A percentile compares a stretch with the other conserved stretches of the same genome.
Evolutionary conservation across 2,113 vertebrate species (phyloP).

Genomic region (Peromyscus californicus): DNA sequence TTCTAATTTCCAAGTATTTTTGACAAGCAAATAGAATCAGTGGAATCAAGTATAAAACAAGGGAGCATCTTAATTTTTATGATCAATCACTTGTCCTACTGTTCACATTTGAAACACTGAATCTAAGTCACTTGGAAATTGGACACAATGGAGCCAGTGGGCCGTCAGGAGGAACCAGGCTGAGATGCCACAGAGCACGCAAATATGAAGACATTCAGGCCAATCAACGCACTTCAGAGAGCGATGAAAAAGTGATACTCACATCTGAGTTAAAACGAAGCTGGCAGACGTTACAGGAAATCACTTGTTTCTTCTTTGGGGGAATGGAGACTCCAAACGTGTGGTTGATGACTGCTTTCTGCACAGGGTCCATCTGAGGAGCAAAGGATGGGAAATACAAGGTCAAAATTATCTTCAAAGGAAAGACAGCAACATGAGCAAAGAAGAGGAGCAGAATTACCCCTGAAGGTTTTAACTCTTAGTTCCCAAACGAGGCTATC

Average conservation of each 20-base stretch:
- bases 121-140: background rate
- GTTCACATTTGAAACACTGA: background rate
- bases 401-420: constrained; percentile 73
- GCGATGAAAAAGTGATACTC: constrained; percentile 86
- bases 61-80: background rate
- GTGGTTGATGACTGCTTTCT: constrained; percentile 99
- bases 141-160: background rate
- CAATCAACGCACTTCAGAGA: constrained; percentile 50
- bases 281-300: constrained; percentile 97
- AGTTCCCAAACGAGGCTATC: background rate
- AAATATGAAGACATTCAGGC: constrained; percentile 51
- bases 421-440: background rate
- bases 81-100: background rate
- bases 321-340: constrained; percentile 97
- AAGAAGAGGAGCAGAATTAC: constrained; percentile 15
- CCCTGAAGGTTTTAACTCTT: constrained; percentile 44
- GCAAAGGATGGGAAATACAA: constrained; percentile 77
- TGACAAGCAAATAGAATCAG: constrained; percentile 43
- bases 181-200: background rate
- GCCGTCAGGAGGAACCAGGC: background rate
- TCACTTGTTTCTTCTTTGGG: constrained; percentile 97
- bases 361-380: constrained; percentile 98
- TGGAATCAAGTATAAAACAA: constrained; percentile 13
- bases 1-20: constrained; percentile 42
- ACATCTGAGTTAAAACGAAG: constrained; percentile 99